Conservation (phyloP, 2,113 vertebrate species). For the Zosterops pallidus region DNA sequence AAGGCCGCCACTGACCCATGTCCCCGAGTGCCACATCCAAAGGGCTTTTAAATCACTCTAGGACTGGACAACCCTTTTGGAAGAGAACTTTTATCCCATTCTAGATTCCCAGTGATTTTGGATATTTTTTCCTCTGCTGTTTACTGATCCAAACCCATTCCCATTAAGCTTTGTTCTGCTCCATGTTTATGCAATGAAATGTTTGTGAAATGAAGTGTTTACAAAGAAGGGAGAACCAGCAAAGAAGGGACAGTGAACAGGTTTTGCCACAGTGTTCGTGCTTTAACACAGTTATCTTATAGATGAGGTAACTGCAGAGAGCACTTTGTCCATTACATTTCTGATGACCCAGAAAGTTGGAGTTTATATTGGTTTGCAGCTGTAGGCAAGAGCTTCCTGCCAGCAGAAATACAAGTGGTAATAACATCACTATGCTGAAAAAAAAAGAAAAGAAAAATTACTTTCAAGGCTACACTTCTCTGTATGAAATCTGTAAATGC, state of each 20-base stretch:
- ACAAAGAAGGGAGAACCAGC: not conserved
- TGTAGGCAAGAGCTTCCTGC: slow-evolving; percentile 29
- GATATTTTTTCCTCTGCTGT: not conserved
- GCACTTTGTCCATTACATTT: not conserved
- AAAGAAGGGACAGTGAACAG: not conserved
- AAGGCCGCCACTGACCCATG: not conserved
- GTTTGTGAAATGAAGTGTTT: not conserved
- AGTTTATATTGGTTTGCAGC: slow-evolving; percentile 32
- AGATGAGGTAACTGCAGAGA: not conserved
- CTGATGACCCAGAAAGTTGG: slow-evolving; percentile 28
- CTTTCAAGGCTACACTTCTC: not conserved
- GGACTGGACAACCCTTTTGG: not conserved
- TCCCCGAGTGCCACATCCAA: not conserved
- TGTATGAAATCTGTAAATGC: not conserved
- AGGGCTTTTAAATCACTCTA: not conserved
- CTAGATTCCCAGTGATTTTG: not conserved
- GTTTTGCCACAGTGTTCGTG: not conserved
- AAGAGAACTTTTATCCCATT: too few relatives aligned
- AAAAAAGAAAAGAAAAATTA: not conserved
- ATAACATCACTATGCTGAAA: not conserved
- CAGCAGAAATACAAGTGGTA: slow-evolving; percentile 37
- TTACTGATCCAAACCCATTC: not conserved
- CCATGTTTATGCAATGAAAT: not conserved
- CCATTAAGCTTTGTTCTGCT: not conserved
- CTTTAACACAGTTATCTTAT: not conserved